phyloP scores from a whole-genome alignment of 2,113 vertebrate genomes.

The Danionella cerebrum region DNA sequence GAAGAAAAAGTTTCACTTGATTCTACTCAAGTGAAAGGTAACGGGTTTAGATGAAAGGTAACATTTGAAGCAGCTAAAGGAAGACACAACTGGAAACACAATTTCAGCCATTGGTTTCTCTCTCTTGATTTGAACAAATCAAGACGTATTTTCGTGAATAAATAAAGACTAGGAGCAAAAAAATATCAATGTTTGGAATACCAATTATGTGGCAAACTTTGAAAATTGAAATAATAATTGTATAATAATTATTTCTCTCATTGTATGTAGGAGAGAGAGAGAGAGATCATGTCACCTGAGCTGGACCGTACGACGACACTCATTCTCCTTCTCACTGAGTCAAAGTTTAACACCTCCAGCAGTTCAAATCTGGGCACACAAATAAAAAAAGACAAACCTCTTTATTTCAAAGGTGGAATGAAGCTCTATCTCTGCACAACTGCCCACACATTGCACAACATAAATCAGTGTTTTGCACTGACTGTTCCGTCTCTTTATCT shows the following conservation, averaged over 20 bases:
- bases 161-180: too few relatives aligned
- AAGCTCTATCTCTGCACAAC: background rate
- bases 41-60: too few relatives aligned
- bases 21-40: too few relatives aligned
- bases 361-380: conserved; percentile 78
- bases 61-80: too few relatives aligned
- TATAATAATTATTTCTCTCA: too few relatives aligned
- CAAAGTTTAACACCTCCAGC: conserved; percentile 84
- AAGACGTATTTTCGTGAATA: too few relatives aligned
- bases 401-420: background rate
- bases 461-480: background rate
- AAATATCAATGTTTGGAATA: too few relatives aligned
- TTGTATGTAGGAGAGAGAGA: background rate
- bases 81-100: too few relatives aligned
- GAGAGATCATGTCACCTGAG: conserved; percentile 63
- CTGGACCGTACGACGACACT: conserved; percentile 83
- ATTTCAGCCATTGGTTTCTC: too few relatives aligned
- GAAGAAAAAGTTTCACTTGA: too few relatives aligned
- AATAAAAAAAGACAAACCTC: background rate
- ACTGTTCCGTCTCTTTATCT: background rate
- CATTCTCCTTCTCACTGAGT: conserved; percentile 92
- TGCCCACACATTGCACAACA: background rate
- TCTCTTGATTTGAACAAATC: too few relatives aligned
- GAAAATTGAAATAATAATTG: too few relatives aligned
- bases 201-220: background rate